phyloP scores from a whole-genome alignment of 2,797 vertebrate genomes.

The Sebastes taczanowskii region DNA sequence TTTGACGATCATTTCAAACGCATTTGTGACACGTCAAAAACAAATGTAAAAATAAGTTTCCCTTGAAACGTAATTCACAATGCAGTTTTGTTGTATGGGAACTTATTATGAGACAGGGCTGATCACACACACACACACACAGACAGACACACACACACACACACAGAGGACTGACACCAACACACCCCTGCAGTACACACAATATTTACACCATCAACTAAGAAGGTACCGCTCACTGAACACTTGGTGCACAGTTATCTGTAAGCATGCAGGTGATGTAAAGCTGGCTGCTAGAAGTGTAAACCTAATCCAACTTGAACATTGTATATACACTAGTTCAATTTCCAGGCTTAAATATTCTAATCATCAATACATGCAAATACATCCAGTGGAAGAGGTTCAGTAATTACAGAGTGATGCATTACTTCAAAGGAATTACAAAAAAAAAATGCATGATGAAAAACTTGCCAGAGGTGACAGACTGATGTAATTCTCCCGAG shows the following conservation, averaged over 20 bases:
- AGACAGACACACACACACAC: neutral
- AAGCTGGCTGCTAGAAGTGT: neutral
- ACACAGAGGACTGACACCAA: neutral
- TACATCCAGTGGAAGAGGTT: neutral
- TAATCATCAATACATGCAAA: slow-evolving; percentile 18
- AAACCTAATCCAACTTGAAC: slow-evolving; percentile 16
- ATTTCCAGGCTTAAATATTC: neutral
- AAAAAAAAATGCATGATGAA: slow-evolving; percentile 17
- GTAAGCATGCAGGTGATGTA: neutral
- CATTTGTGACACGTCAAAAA: too few species aligned
- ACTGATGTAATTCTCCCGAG: slow-evolving; percentile 29
- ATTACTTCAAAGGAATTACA: slow-evolving; percentile 27
- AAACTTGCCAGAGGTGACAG: slow-evolving; percentile 21
- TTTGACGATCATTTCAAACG: too few species aligned
- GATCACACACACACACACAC: neutral
- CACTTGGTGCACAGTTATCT: neutral
- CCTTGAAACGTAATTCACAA: too few species aligned
- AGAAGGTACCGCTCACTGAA: neutral
- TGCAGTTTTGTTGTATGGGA: too few species aligned
- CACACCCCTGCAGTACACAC: neutral
- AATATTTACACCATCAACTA: slow-evolving; percentile 1
- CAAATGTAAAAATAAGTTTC: too few species aligned
- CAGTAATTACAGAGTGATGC: slow-evolving; percentile 12
- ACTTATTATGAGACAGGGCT: too few species aligned
- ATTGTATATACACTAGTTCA: neutral